Percentiles rank a stretch among this genome's conserved stretches.
These are phyloP conservation scores for Brachionus koreanus DNA, from an alignment of 1,140 invertebrate genomes.

Conservation along the genomic window DNA sequence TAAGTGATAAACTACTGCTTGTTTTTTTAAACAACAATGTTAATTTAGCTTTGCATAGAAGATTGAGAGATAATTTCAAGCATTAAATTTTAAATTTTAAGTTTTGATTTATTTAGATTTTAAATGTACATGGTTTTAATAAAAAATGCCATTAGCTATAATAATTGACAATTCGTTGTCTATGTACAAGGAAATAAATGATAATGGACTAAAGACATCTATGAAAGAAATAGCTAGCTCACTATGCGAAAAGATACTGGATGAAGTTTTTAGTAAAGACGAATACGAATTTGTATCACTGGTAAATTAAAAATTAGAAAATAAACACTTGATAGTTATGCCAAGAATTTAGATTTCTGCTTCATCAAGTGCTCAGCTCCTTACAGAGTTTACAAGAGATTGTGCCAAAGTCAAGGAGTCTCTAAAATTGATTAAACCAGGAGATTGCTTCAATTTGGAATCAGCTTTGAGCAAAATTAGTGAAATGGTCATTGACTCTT, in stretches of 20 bases:
- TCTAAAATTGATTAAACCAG: background rate
- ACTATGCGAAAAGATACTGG: background rate
- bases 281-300: constrained; percentile 13
- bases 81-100: background rate
- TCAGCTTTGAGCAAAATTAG: background rate
- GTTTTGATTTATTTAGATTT: background rate
- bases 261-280: background rate
- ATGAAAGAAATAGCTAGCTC: background rate
- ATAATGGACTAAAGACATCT: background rate
- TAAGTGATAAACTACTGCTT: too few species aligned
- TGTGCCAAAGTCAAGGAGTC: background rate
- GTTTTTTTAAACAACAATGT: too few species aligned
- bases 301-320: background rate
- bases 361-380: background rate
- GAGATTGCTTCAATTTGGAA: constrained; percentile 1
- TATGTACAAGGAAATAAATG: background rate
- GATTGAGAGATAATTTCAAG: too few species aligned
- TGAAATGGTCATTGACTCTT: background rate
- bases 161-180: constrained; percentile 41
- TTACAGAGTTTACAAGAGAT: constrained; percentile 6
- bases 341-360: background rate
- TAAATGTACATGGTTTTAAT: background rate
- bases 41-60: background rate
- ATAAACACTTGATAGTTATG: background rate
- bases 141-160: constrained; percentile 25